A percentile compares a stretch with the other conserved stretches of the same genome.
phyloP scores from a whole-genome alignment of 2,113 vertebrate genomes.

The Piprites chloris region DNA sequence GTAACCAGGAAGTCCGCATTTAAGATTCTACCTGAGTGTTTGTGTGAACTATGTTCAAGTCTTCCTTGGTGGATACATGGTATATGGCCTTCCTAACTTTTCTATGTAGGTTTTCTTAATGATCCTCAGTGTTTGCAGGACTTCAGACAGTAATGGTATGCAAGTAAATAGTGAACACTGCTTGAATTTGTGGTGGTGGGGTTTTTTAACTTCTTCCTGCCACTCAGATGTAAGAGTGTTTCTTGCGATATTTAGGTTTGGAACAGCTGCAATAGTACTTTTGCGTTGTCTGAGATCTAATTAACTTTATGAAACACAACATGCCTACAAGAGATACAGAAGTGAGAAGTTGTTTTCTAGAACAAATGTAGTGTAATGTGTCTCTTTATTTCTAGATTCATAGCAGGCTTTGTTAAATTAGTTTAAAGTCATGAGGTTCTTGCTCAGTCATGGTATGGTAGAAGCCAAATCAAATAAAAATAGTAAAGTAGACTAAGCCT shows the following conservation, averaged over 20 bases:
- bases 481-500: not conserved
- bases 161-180: not conserved
- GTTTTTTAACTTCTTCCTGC: not conserved
- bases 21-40: not conserved
- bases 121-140: not conserved
- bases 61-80: not conserved
- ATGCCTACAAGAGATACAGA: not conserved
- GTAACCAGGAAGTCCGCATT: not conserved
- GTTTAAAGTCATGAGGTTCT: not conserved
- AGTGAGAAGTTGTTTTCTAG: not conserved
- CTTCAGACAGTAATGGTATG: not conserved
- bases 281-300: not conserved
- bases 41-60: not conserved
- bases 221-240: not conserved
- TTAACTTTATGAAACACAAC: not conserved
- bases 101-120: not conserved
- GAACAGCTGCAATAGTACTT: not conserved
- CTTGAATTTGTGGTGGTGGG: not conserved
- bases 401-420: not conserved
- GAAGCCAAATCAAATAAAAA: not conserved
- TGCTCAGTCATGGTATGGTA: accelerated
- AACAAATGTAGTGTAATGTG: not conserved
- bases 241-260: not conserved
- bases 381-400: not conserved
- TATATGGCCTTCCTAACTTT: not conserved